Conservation (phyloP, 2,113 vertebrate genomes). For the Mellivora capensis region DNA sequence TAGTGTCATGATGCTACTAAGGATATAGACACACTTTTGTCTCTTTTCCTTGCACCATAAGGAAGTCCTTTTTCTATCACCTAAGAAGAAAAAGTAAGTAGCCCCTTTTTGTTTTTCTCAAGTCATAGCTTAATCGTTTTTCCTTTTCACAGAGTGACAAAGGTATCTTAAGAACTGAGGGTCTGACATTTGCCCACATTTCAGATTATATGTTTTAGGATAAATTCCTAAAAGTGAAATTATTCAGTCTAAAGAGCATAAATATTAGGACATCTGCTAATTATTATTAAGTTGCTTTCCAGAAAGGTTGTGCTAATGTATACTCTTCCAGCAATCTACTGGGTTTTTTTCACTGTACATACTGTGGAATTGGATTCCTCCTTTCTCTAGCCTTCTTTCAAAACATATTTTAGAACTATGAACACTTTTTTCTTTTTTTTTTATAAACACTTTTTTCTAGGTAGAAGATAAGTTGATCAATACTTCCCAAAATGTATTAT, state of each 20-base stretch:
- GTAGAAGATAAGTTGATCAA: not conserved
- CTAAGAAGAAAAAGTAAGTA: not conserved
- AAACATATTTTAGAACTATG: not conserved
- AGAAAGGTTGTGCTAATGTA: not conserved
- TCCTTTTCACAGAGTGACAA: not conserved
- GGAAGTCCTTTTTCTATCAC: not conserved
- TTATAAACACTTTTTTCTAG: not conserved
- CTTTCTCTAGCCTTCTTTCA: not conserved
- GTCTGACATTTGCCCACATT: not conserved
- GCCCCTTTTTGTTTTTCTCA: constrained; percentile 1
- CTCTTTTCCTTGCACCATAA: not conserved
- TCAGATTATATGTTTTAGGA: not conserved
- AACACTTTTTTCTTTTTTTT: not conserved
- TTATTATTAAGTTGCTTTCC: not conserved
- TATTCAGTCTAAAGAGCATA: not conserved
- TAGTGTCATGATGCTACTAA: not conserved
- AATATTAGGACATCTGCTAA: not conserved
- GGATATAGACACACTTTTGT: not conserved
- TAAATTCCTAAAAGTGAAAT: not conserved
- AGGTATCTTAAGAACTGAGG: not conserved
- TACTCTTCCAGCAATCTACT: not conserved
- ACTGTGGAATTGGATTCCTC: not conserved
- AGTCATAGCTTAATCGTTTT: not conserved
- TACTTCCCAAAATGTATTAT: constrained; percentile 7
- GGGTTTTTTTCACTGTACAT: not conserved